Evolutionary conservation across 2,797 vertebrate species (phyloP).

Genomic region (Kryptopterus vitreolus): DNA sequence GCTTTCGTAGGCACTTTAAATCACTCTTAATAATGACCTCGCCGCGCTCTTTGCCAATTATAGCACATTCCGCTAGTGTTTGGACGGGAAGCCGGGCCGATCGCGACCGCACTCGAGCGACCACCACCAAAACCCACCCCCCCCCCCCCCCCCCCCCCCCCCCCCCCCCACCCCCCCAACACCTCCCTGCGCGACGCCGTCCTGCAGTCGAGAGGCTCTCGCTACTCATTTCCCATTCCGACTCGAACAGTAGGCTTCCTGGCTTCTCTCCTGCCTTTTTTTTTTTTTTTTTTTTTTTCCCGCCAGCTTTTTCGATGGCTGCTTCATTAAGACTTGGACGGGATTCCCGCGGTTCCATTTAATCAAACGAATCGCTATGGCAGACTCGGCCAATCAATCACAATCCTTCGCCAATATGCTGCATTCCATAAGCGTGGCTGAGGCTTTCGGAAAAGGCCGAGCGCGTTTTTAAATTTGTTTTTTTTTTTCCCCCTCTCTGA

Average conservation of each 20-base stretch:
- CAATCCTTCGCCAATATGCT: conserved; percentile 82
- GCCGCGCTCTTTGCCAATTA: not conserved
- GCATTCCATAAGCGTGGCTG: conserved; percentile 73
- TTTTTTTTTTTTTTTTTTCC: conserved; percentile 70
- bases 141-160: too few relatives aligned
- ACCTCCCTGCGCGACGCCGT: not conserved
- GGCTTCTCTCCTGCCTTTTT: conserved; percentile 63
- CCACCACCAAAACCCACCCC: too few relatives aligned
- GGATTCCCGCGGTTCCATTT: conserved; percentile 93
- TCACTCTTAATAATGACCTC: conserved; percentile 6
- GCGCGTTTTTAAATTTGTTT: too few relatives aligned
- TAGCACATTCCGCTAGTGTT: not conserved
- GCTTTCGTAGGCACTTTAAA: not conserved
- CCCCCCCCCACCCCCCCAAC: too few relatives aligned
- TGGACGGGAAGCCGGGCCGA: not conserved
- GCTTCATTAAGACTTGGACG: conserved; percentile 95
- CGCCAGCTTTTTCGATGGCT: conserved; percentile 83
- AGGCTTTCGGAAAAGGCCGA: conserved; percentile 72
- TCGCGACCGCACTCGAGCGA: conserved; percentile 6
- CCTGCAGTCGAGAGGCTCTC: conserved; percentile 29
- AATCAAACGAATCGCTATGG: conserved; percentile 93
- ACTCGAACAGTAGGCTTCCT: conserved; percentile 66
- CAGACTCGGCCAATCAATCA: conserved; percentile 84
- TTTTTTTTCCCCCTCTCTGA: conserved; percentile 41
- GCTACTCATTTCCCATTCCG: conserved; percentile 28